These are phyloP conservation scores for Tinea trinotella DNA, from an alignment of 2,888 invertebrate genomes.

Conservation along the genomic window DNA sequence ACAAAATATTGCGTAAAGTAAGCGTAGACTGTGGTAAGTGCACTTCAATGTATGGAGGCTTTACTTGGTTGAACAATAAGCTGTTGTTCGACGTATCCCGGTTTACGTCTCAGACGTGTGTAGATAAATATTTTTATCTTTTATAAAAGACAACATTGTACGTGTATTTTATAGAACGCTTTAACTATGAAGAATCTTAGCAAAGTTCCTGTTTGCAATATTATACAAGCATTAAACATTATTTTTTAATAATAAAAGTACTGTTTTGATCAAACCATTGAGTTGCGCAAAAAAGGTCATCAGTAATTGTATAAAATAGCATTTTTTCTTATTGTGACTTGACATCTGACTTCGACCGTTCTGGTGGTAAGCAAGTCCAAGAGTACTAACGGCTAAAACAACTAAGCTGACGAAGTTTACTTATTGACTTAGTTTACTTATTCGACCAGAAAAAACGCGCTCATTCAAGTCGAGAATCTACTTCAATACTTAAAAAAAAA, in stretches of 20 bases:
- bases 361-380: too few relatives aligned
- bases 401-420: too few relatives aligned
- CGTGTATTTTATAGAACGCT: background rate
- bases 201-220: background rate
- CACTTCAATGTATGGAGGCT: background rate
- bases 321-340: too few relatives aligned
- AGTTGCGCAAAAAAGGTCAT: too few relatives aligned
- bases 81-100: slow-evolving; percentile 8
- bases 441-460: too few relatives aligned
- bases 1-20: too few relatives aligned
- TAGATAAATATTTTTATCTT: slow-evolving; percentile 17
- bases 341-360: too few relatives aligned
- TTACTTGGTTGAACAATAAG: slow-evolving; percentile 5
- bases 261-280: background rate
- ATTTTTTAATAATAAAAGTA: background rate
- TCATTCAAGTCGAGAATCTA: too few relatives aligned
- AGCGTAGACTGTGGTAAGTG: background rate
- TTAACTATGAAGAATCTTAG: background rate
- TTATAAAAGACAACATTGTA: slow-evolving; percentile 15
- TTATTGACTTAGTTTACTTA: too few relatives aligned
- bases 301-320: too few relatives aligned
- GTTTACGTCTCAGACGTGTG: slow-evolving; percentile 6
- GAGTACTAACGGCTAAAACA: too few relatives aligned
- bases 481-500: too few relatives aligned
- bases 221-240: background rate